Conservation (phyloP, 2,797 vertebrate species). For the Spatula clypeata region DNA sequence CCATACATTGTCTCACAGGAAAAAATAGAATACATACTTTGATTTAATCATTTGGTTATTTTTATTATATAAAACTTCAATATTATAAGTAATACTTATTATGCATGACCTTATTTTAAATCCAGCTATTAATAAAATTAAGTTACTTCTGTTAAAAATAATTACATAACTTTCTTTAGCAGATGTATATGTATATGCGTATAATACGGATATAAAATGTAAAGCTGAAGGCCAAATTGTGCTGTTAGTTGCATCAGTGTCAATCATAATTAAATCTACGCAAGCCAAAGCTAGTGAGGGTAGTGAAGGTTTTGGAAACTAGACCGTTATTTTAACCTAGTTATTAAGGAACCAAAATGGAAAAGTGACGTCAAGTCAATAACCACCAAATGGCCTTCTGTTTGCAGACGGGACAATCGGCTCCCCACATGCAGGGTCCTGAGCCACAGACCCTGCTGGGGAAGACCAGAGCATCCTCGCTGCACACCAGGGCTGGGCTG, state of each 20-base stretch:
- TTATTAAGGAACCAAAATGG: background rate
- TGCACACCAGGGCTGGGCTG: background rate
- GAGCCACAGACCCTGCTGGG: background rate
- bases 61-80: background rate
- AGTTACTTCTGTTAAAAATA: background rate
- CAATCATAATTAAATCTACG: background rate
- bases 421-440: background rate
- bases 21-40: background rate
- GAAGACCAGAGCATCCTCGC: too few relatives aligned
- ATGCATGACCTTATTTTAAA: background rate
- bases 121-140: background rate
- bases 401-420: background rate
- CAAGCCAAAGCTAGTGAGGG: background rate
- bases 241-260: background rate
- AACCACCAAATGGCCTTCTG: background rate
- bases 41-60: background rate
- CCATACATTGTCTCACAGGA: background rate
- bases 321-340: background rate
- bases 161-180: background rate
- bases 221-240: background rate
- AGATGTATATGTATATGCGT: background rate
- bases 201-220: background rate
- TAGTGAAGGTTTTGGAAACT: background rate
- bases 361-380: background rate
- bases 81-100: background rate